phyloP scores from a whole-genome alignment of 2,888 invertebrate species.

The Punctoribates punctum region DNA sequence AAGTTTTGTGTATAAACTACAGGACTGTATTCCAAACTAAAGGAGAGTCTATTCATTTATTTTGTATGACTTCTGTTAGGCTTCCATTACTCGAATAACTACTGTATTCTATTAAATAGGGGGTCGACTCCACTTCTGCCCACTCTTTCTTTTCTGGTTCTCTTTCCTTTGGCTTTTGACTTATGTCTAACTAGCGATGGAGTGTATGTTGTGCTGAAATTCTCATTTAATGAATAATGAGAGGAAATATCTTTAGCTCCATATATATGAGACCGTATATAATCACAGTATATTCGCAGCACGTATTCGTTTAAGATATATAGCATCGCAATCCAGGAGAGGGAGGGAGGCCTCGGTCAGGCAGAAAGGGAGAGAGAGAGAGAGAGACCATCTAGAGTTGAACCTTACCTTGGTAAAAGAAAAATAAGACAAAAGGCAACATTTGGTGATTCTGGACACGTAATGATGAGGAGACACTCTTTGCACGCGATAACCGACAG shows the following conservation, averaged over 20 bases:
- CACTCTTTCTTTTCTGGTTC: not conserved
- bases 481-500: conserved; percentile 26
- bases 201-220: conserved; percentile 10
- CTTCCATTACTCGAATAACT: conserved; percentile 11
- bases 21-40: not conserved
- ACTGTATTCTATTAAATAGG: not conserved
- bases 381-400: not conserved
- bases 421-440: conserved; percentile 31
- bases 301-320: conserved; percentile 30
- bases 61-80: conserved; percentile 14
- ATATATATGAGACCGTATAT: conserved; percentile 11
- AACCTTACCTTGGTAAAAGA: conserved; percentile 31
- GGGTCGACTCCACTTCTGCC: not conserved
- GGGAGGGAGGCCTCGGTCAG: not conserved
- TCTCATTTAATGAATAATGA: conserved; percentile 35
- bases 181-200: not conserved
- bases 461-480: conserved; percentile 18
- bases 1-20: not conserved
- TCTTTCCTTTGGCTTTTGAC: not conserved
- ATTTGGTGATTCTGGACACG: conserved; percentile 20
- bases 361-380: not conserved
- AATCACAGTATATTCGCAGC: conserved; percentile 28
- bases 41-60: conserved; percentile 3
- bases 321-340: not conserved
- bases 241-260: conserved; percentile 25